Base-by-base conservation (phyloP, 1,140 invertebrate genomes). In the Penaeus chinensis region DNA sequence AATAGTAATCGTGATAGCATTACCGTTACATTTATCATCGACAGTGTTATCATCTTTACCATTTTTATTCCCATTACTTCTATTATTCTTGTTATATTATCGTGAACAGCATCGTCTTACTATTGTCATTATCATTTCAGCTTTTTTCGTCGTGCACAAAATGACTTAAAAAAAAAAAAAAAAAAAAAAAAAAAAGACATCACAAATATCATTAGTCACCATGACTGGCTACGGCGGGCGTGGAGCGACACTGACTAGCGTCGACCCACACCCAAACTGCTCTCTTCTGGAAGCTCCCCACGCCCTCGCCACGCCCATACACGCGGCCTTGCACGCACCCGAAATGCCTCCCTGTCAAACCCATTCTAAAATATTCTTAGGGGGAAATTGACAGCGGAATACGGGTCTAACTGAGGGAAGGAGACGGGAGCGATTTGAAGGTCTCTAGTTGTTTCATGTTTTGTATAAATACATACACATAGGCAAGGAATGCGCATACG, bases 251-350 rank as follows among this genome's bases (percentile, higher is more conserved):
- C 16, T 66, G 84, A 66, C 54, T 78, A 42, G 32, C 71, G 47
- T 32, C 20, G 32, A 63, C 76, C 84, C 76, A 61, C 84, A 11
- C 76, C 74, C 74, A 37, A 37, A 77, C 65, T 69, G 69, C 27
- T 63, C 84, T 61, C 47, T 62, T 22, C 54, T 10, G 20, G 54
- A 54, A 54, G 19, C 20, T 16, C 69, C 19, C n/a, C 76, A 32
- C 76, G 60, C 76, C 74, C 74, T 37, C 27, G 19, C 76, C 84
- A 85, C 84, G 84, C 84, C 84, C 76, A 42, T 19, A 42, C 84
- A 85, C 84, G 62, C 84, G 76, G 61, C 74, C 84, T 20, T 24
- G 27, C n/a, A 79, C 27, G 54, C 24, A 47, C 24, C 18, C 71
- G 24, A 61, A 24, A 61, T 65, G 16, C 71, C 37, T 22, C 11